Evolutionary conservation across 1,140 invertebrate species (phyloP).

Genomic region (Neodiprion lecontei): DNA sequence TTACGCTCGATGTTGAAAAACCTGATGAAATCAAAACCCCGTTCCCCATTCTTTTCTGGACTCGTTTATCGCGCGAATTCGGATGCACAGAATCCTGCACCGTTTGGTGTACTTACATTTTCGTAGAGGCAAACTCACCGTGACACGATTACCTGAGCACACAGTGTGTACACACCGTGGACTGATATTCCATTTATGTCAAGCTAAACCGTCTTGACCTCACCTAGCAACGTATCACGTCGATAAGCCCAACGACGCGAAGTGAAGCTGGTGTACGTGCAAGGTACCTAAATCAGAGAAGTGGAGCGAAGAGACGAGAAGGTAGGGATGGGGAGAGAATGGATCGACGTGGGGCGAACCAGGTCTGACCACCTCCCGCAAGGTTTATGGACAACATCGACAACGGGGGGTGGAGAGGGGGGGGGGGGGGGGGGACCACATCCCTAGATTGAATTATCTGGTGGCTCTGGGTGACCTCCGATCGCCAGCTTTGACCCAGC

Average conservation of each 20-base stretch:
- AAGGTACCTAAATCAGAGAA: no score
- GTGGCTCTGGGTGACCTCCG: conserved; percentile 38
- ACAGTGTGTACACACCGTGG: conserved; percentile 40
- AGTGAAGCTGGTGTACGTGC: neutral
- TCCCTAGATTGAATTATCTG: conserved; percentile 54
- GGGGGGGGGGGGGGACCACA: neutral
- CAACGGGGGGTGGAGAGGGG: neutral
- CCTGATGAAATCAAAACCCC: no score
- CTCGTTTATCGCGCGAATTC: no score
- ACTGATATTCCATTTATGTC: conserved; percentile 50
- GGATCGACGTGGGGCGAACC: conserved; percentile 20
- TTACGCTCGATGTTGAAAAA: no score
- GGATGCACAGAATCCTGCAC: no score
- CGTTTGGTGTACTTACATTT: no score
- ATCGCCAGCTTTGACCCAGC: conserved; percentile 22
- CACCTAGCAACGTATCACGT: neutral
- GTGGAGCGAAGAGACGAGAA: neutral
- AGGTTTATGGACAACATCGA: neutral
- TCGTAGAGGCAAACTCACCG: conserved; percentile 33
- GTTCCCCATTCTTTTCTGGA: no score
- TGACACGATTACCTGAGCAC: conserved; percentile 42
- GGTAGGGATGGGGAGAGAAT: neutral
- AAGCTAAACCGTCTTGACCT: conserved; percentile 34
- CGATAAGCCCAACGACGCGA: no score
- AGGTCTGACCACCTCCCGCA: conserved; percentile 27